Base-by-base conservation (phyloP, 2,113 vertebrate species). In the Serilophus lunatus region DNA sequence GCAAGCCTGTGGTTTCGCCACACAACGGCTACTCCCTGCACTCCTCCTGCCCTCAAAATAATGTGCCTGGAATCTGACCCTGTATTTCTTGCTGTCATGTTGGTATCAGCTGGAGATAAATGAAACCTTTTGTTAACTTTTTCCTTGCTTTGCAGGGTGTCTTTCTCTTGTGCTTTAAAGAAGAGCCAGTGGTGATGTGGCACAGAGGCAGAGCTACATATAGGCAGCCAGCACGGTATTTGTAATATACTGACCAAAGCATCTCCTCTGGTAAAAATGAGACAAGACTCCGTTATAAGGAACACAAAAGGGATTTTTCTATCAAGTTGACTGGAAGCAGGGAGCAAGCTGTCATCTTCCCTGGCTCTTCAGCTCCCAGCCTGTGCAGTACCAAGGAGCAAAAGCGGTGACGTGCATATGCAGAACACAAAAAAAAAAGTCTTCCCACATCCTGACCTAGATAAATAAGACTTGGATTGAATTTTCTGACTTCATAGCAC, bases 41-140 rank as follows among this genome's bases (percentile, higher is more conserved):
- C 45, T 92, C 65, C 92, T 84, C 49, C 74, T 95, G 90, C 84
- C 85, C 91, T 85, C 2, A 0, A 59, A 94, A 74, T 85, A 91
- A 83, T 42, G 63, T 80, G 89, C 84, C 84, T 91, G 82, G 93
- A 96, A 97, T 92, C 54, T 93, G 91, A 88, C 82, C 94, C 75
- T 0, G 1, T 59, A 28, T 85, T 95, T 95, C 84, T 78, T 13
- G 3, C 82, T 93, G 95, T 91, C 95, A 66, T n/a, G 5, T 80
- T 83, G 82, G 75, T 82, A 95, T 95, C 91, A 95, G 87, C 84
- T 88, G 93, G 82, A 94, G 81, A 91, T 91, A 95, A 95, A 95
- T 95, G 69, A 89, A 87, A 45, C 60, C 74, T 89, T 93, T 87
- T 94, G 84, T 94, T 95, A 94, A 74, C 68, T 93, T 83, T 36